Base-by-base conservation (phyloP, 1,140 invertebrate species). In the Delia radicum region DNA sequence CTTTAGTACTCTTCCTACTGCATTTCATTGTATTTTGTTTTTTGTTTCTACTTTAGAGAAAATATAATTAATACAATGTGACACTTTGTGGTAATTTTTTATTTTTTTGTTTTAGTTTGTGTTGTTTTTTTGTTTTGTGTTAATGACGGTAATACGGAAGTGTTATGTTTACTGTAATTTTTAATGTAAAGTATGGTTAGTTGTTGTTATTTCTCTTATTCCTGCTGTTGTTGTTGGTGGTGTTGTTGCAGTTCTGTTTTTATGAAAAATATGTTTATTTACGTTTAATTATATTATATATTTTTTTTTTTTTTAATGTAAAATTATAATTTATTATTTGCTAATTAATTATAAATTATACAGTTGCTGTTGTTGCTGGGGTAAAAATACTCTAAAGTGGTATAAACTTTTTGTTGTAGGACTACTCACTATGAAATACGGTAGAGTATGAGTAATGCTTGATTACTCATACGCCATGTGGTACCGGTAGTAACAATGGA, bases 1-100 rank as follows among this genome's bases (percentile, higher is more conserved):
- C 8, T 37, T 37, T 55, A 5, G 48, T 55, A 21, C 24, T 55
- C n/a, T 55, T 55, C 7, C 48, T 15, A n/a, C 42, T 55, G 48
- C 48, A 55, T 7, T 55, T 55, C 48, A 55, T 55, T 55, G 18
- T 55, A n/a, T n/a, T 55, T 21, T 55, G 48, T 55, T 55, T 55
- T 18, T 55, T 55, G 48, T 55, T 55, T 55, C 7, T 55, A 21
- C 18, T 55, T 55, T 55, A 55, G 65, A 69, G 65, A 69, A 69
- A 69, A 69, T 69, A 21, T 69, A 69, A 69, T 69, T 69, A 69
- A 69, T 69, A 69, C 65, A 69, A 69, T 69, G 65, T 69, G 65
- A 69, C 65, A 69, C 65, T 69, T 69, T 69, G 65, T 69, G 65
- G 65, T 33, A 37, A 33, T 31, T 21, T 33, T 69, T 69, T 18